Conservation (phyloP, 1,140 invertebrate species). For the Dolichoris vasculosae region DNA sequence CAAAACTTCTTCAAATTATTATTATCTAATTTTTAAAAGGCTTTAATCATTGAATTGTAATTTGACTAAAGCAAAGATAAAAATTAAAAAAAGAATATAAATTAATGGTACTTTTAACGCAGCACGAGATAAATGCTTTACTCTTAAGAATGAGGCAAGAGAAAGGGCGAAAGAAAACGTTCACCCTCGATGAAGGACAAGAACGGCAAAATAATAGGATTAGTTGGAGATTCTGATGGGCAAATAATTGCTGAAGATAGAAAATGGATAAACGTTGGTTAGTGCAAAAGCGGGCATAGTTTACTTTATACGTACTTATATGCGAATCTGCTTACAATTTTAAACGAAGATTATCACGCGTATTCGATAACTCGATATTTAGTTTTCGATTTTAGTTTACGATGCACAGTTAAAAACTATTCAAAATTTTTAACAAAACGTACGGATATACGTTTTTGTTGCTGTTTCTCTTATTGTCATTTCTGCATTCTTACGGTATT, state of each 20-base stretch:
- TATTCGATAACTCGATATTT: neutral
- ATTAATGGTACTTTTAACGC: neutral
- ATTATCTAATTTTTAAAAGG: neutral
- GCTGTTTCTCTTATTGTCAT: neutral
- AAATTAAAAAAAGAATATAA: neutral
- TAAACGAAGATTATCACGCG: too few relatives aligned
- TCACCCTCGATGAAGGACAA: conserved; percentile 9
- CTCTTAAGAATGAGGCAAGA: neutral
- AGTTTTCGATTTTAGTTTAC: neutral
- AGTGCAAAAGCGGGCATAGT: neutral
- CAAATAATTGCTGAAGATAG: conserved; percentile 55
- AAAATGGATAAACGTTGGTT: conserved; percentile 49
- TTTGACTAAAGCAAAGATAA: neutral
- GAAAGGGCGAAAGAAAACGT: neutral
- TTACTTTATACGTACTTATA: neutral
- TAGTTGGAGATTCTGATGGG: conserved; percentile 52
- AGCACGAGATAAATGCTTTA: neutral
- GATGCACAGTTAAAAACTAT: neutral
- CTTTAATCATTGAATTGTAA: neutral
- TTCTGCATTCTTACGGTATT: neutral
- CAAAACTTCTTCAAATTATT: neutral
- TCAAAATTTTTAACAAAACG: neutral
- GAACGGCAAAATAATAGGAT: conserved; percentile 53
- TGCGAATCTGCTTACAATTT: neutral
- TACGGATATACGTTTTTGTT: neutral